Conservation (phyloP, 2,797 vertebrate genomes). For the Propithecus perrieri region DNA sequence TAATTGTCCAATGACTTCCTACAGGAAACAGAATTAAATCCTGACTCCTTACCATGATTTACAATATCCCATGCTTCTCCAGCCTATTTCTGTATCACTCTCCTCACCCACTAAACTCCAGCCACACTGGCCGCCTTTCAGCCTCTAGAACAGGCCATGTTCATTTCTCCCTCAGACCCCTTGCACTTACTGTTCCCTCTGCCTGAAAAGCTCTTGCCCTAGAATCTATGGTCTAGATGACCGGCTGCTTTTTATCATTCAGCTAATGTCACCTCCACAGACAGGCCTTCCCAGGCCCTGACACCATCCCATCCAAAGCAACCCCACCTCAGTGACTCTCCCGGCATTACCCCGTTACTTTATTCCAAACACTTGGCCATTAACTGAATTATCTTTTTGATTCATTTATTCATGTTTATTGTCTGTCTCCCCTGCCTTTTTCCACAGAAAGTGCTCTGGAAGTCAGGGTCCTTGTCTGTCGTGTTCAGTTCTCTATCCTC, state of each 20-base stretch:
- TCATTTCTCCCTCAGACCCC: not conserved
- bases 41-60: not conserved
- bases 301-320: not conserved
- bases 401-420: not conserved
- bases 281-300: not conserved
- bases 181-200: not conserved
- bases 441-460: not conserved
- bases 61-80: not conserved
- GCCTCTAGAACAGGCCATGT: not conserved
- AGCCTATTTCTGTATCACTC: not conserved
- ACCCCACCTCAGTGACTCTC: not conserved
- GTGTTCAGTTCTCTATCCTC: not conserved
- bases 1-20: not conserved
- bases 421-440: not conserved
- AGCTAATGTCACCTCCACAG: not conserved
- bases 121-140: not conserved
- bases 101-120: not conserved
- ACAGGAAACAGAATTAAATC: not conserved
- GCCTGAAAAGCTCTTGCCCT: not conserved
- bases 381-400: not conserved
- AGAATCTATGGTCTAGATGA: not conserved
- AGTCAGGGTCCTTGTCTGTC: not conserved
- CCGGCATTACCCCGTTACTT: not conserved
- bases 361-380: not conserved
- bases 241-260: not conserved